Base-by-base conservation (phyloP, 2,888 invertebrate genomes). In the Troides helena region DNA sequence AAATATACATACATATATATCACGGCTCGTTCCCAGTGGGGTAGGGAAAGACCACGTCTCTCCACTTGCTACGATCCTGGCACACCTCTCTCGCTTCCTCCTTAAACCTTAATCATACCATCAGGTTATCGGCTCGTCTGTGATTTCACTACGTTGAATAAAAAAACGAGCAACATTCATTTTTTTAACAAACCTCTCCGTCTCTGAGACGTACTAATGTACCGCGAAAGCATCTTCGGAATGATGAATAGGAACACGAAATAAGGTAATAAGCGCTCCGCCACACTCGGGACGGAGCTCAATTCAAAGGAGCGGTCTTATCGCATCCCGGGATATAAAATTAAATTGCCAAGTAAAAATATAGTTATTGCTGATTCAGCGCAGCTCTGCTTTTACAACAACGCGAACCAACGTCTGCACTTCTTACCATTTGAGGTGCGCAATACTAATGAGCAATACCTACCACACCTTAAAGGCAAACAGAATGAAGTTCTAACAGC, bases 341-440 rank as follows among this genome's bases (percentile, higher is more conserved):
- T 68, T 68, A 68, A 68, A 68, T 68, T 68, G 36, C 68, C 50
- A 53, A 63, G 63, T 18, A 30, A 68, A 63, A 68, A 68, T 58
- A 68, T 59, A 59, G 63, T 59, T 68, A 64, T 64, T 59, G 63
- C 68, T 68, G 63, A 64, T 59, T 64, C 59, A 53, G 58, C 59
- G 25, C 23, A 50, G 63, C 50, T 58, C 50, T 63, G 39, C 46
- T 58, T 46, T 64, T 21, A 53, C 25, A 66, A 66, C 43, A 63
- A 68, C 53, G 68, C 39, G 58, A 59, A 63, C 63, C 58, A 58
- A 50, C 58, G 57, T 62, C 58, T 63, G 58, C 57, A 67, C 62
- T 58, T 58, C 50, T 63, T 59, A 68, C 50, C 46, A 59, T 68
- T 68, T 68, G 68, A 68, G 43, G 68, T 63, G 62, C 30, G 57